Conservation (phyloP, 1,140 invertebrate species). For the Monomorium pharaonis region DNA sequence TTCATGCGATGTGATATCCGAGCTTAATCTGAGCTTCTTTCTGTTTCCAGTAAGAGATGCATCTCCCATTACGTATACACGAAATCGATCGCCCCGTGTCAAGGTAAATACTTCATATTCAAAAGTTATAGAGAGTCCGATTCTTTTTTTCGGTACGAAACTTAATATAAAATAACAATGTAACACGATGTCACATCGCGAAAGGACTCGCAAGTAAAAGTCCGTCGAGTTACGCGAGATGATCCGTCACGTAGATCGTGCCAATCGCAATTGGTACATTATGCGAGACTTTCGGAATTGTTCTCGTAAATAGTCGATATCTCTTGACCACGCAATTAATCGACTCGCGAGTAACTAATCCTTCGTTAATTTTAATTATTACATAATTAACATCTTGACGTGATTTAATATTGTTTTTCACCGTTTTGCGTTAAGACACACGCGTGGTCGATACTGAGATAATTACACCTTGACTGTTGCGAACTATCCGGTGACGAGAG, state of each 20-base stretch:
- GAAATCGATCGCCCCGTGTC: background rate
- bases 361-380: conserved; percentile 11
- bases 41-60: conserved; percentile 79
- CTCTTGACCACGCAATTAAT: background rate
- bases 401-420: conserved; percentile 24
- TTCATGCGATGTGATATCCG: conserved; percentile 75
- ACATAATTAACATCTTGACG: conserved; percentile 29
- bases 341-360: background rate
- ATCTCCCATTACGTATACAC: conserved; percentile 58
- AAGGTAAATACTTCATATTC: background rate
- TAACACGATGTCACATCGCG: background rate
- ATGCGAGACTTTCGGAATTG: conserved; percentile 44
- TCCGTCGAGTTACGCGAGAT: conserved; percentile 36
- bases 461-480: background rate
- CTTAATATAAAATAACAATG: conserved; percentile 8
- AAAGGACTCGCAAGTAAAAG: conserved; percentile 8
- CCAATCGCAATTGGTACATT: conserved; percentile 37
- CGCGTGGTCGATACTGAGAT: background rate
- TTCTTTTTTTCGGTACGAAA: conserved; percentile 23
- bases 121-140: background rate
- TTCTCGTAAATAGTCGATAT: conserved; percentile 1
- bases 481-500: background rate
- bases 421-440: background rate
- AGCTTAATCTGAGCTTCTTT: conserved; percentile 73
- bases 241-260: conserved; percentile 50